These are phyloP conservation scores for Phyllotis vaccarum DNA, from an alignment of 2,797 vertebrate genomes.

Conservation along the genomic window DNA sequence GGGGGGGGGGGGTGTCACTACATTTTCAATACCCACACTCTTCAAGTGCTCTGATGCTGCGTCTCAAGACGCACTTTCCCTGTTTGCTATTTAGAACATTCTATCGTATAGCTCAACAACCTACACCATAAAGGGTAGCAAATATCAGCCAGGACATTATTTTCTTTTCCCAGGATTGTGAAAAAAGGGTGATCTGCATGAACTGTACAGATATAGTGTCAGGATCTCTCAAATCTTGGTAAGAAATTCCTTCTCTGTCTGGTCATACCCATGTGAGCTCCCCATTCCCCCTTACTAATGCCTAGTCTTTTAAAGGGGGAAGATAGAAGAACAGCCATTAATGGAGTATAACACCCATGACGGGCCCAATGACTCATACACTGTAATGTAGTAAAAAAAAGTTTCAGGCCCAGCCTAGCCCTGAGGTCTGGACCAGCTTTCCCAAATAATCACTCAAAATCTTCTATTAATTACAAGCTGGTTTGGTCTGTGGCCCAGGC, in stretches of 20 bases:
- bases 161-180: not conserved
- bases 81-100: slow-evolving; percentile 9
- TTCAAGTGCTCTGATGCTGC: slow-evolving; percentile 69
- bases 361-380: not conserved
- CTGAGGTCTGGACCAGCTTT: too few species aligned
- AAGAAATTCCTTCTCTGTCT: not conserved
- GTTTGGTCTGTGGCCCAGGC: too few species aligned
- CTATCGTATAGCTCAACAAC: not conserved
- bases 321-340: not conserved
- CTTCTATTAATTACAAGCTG: too few species aligned
- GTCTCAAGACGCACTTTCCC: slow-evolving; percentile 64
- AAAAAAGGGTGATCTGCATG: not conserved
- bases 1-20: slow-evolving; percentile 63
- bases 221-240: not conserved
- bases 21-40: slow-evolving; percentile 77
- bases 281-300: not conserved
- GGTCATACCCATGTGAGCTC: not conserved
- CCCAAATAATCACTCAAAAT: too few species aligned
- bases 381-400: too few species aligned
- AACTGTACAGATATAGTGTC: not conserved
- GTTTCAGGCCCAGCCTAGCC: too few species aligned
- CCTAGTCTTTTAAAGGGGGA: not conserved
- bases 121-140: slow-evolving; percentile 32
- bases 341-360: not conserved
- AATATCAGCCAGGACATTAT: not conserved